Evolutionary conservation across 2,888 invertebrate genomes (phyloP).

Genomic region (Trichogramma dendrolimi): DNA sequence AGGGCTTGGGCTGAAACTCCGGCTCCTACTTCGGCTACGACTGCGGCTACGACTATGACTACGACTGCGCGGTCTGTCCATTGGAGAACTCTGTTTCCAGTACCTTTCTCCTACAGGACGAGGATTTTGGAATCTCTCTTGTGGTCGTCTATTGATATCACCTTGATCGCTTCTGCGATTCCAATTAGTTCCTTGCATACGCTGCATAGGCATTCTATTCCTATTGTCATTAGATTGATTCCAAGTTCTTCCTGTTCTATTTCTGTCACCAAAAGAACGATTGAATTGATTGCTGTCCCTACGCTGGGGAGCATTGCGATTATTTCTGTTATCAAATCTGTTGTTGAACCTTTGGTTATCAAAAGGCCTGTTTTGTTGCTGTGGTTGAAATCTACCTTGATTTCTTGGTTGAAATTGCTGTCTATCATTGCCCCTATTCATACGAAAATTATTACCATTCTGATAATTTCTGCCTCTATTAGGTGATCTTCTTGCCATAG

Average conservation of each 20-base stretch:
- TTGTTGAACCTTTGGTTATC: constrained; percentile 28
- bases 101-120: constrained; percentile 7
- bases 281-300: constrained; percentile 29
- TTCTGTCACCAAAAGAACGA: constrained; percentile 29
- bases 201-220: constrained; percentile 24
- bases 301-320: constrained; percentile 25
- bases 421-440: constrained; percentile 17
- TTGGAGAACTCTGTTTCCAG: constrained; percentile 18
- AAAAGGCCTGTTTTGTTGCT: constrained; percentile 22
- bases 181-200: constrained; percentile 26
- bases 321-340: constrained; percentile 31
- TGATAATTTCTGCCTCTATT: constrained; percentile 22
- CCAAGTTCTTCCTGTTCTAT: constrained; percentile 24
- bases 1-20: neutral
- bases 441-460: constrained; percentile 26
- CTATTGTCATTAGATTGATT: constrained; percentile 29
- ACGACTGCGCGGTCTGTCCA: constrained; percentile 16
- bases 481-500: constrained; percentile 9
- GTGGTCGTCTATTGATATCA: constrained; percentile 26
- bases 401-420: constrained; percentile 22
- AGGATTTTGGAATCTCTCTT: constrained; percentile 6
- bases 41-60: neutral
- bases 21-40: neutral
- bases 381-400: constrained; percentile 24
- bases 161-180: constrained; percentile 24